Conservation (phyloP, 2,113 vertebrate species). For the Amazona vittata region DNA sequence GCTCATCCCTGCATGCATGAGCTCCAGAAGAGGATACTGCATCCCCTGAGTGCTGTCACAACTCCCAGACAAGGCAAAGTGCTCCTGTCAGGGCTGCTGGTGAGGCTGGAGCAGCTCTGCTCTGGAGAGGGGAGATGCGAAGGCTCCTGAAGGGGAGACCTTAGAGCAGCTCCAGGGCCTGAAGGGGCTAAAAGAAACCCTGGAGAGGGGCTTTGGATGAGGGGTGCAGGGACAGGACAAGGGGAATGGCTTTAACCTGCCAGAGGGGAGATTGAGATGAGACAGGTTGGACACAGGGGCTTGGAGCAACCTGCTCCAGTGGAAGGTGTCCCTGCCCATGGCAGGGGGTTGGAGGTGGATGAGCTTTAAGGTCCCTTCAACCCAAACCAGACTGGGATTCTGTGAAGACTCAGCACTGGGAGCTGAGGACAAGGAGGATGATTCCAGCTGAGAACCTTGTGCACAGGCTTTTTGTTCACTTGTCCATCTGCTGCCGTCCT, state of each 20-base stretch:
- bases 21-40: rapidly evolving
- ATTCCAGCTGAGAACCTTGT: not conserved
- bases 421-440: not conserved
- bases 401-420: not conserved
- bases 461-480: not conserved
- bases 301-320: too few species aligned
- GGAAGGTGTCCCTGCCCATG: rapidly evolving
- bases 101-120: not conserved
- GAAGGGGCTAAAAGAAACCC: not conserved
- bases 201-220: not conserved
- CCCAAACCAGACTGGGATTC: not conserved
- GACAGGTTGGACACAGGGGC: too few species aligned
- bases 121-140: not conserved
- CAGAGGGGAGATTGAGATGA: too few species aligned
- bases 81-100: not conserved
- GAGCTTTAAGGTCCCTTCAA: not conserved
- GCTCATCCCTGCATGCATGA: rapidly evolving
- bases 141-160: not conserved
- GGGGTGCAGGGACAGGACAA: too few species aligned
- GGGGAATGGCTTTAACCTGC: too few species aligned
- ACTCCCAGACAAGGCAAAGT: rapidly evolving
- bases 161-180: not conserved
- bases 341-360: not conserved
- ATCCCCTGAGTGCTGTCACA: not conserved
- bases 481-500: rapidly evolving